Conservation (phyloP, 2,888 invertebrate genomes). For the Cheiracanthium punctorium region DNA sequence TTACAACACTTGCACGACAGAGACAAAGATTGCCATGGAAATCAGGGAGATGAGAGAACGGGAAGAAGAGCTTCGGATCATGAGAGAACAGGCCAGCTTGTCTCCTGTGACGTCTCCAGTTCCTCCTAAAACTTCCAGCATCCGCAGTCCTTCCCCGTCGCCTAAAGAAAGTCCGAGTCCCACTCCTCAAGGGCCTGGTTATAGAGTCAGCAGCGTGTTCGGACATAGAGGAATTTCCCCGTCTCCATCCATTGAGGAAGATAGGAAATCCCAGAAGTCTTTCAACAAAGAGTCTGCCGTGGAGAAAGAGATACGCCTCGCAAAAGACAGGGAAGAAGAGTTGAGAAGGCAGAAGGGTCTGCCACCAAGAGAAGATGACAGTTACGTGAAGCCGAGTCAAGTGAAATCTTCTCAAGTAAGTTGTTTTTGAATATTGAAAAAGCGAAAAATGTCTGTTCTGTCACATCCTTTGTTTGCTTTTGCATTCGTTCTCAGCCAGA, state of each 20-base stretch:
- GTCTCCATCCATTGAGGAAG: conserved; percentile 33
- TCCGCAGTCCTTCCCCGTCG: conserved; percentile 20
- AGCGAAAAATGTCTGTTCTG: neutral
- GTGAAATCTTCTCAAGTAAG: conserved; percentile 51
- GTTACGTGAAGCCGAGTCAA: conserved; percentile 57
- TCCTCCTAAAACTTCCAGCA: conserved; percentile 30
- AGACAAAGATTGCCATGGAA: conserved; percentile 77
- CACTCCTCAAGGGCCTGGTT: conserved; percentile 33
- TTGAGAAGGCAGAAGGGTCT: conserved; percentile 64
- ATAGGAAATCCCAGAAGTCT: conserved; percentile 28
- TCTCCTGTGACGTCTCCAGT: conserved; percentile 37
- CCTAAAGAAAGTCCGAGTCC: neutral
- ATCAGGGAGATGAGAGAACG: conserved; percentile 78
- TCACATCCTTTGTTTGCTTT: no score
- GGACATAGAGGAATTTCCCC: conserved; percentile 38
- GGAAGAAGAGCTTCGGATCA: conserved; percentile 78
- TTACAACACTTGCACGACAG: conserved; percentile 58
- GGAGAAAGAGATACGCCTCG: conserved; percentile 78
- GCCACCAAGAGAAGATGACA: conserved; percentile 58
- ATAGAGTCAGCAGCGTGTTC: conserved; percentile 63
- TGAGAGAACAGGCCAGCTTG: conserved; percentile 62
- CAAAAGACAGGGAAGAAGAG: conserved; percentile 78
- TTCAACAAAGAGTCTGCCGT: conserved; percentile 77
- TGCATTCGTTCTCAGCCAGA: no score
- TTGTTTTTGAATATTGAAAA: neutral